Conservation (phyloP, 2,797 vertebrate species). For the Potorous gilbertii region DNA sequence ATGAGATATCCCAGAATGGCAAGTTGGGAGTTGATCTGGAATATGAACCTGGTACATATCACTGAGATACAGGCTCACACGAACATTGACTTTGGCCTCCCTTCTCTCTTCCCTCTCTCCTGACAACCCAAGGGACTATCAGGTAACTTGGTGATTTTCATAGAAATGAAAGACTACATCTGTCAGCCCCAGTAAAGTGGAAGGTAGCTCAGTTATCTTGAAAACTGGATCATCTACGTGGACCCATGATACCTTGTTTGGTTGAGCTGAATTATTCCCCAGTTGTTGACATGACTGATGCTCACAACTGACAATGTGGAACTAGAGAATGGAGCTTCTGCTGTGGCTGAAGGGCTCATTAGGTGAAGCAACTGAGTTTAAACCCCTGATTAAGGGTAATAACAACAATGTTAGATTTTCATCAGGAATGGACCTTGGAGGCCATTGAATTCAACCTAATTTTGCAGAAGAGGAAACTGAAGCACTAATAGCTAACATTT, state of each 20-base stretch:
- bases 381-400: neutral
- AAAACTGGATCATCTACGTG: neutral
- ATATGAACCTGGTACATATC: neutral
- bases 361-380: neutral
- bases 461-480: neutral
- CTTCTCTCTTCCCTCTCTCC: neutral
- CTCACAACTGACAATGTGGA: neutral
- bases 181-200: neutral
- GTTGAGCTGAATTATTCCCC: neutral
- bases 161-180: constrained; percentile 5
- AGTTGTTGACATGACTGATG: neutral
- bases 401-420: neutral
- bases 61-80: neutral
- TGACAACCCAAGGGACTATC: neutral
- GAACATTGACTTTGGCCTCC: neutral
- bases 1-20: neutral
- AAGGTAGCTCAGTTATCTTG: neutral
- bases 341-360: neutral
- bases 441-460: neutral
- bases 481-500: neutral
- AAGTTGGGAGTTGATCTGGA: neutral
- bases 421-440: neutral
- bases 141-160: constrained; percentile 1
- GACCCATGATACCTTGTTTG: constrained; percentile 26
- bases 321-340: neutral